Evolutionary conservation across 1,140 invertebrate species (phyloP), one percentile per base, ranked within the genome.

Genomic region (Drosophila serrata): DNA sequence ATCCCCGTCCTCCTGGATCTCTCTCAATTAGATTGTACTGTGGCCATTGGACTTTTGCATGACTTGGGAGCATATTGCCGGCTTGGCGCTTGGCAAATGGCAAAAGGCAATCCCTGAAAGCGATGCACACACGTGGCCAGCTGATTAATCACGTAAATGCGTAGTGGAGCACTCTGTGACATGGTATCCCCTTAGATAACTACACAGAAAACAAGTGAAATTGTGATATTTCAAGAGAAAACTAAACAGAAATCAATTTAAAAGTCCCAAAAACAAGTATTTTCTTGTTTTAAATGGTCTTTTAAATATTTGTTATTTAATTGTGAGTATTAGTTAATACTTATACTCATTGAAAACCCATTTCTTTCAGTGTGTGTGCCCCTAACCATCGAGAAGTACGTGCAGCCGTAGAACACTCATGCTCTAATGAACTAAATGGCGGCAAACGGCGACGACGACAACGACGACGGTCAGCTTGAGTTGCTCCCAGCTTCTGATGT

Each of bases 131-230:
- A 88, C 85, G 84, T 88, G 84, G 85, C 76, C 85, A 84, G 65
- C 84, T 88, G 84, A 88, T 84, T 87, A 87, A 87, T 87, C 84
- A 87, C 84, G 84, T 87, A 87, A 88, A 90, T 87, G 84, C 85
- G 85, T 87, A 84, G 67, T 55, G 61, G 62, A 82, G 79, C 72
- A 67, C 79, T 79, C 49, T 57, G 29, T 57, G 29, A 17, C 56
- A 43, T 59, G 33, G 40, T 8, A 1, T 22, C 5, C 46, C 3
- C 15, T 22, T 12, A 12, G 33, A 61, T 39, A 53, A 51, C 7
- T 24, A 3, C 46, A 61, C 22, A 2, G 31, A 19, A 29, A 19
- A 4, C 15, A 27, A 51, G 9, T 0, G 3, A 0, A 22, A 12
- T 8, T 1, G 11, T 12, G 5, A 9, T 1, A 9, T 8, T 35